Evolutionary conservation across 2,888 invertebrate species (phyloP), one percentile per base, ranked within the genome.

Genomic region (Drosophila conformis): DNA sequence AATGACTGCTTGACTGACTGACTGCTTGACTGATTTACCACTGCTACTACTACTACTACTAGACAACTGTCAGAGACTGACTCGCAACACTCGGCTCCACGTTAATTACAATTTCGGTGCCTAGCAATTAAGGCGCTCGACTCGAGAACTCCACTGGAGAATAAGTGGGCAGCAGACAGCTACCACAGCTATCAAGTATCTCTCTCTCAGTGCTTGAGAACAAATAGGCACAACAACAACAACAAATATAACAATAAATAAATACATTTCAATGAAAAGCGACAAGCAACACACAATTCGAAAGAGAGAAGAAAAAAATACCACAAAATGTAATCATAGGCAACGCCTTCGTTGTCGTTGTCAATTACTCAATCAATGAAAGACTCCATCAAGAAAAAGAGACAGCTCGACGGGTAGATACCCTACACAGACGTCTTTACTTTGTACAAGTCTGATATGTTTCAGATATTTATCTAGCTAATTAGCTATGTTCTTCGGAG

Each of bases 361-460:
- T 80, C 84, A 82, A 83, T 83, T 82, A 72, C 84, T 82, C 80
- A 82, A 83, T 83, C 80, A 80, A 75, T 71, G 64, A 69, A 61
- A 54, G 60, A 73, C 38, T 68, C 31, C 38, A 46, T 54, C 31
- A 35, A 60, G 10, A 56, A 31, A 38, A 38, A 42, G 7, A 7
- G 4, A 15, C 15, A 8, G 1, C 21, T 46, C 25, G 21, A 46
- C 46, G 8, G 1, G 1, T 25, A 46, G 25, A 46, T 46, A 46
- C 15, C 15, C 21, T 46, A 25, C 4, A 27, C 27, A 27, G 27
- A 27, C 27, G 27, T 27, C 27, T 27, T 0, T 27, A 27, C 27
- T 27, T 27, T 27, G 27, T 27, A 27, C 4, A 8, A 13, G 7
- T 21, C 21, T 4, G 7, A 4, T 7, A 42, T 13, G 7, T 7